Evolutionary conservation across 2,113 vertebrate genomes (phyloP), one percentile per base, ranked within the genome.

Genomic region (Patagioenas fasciata): DNA sequence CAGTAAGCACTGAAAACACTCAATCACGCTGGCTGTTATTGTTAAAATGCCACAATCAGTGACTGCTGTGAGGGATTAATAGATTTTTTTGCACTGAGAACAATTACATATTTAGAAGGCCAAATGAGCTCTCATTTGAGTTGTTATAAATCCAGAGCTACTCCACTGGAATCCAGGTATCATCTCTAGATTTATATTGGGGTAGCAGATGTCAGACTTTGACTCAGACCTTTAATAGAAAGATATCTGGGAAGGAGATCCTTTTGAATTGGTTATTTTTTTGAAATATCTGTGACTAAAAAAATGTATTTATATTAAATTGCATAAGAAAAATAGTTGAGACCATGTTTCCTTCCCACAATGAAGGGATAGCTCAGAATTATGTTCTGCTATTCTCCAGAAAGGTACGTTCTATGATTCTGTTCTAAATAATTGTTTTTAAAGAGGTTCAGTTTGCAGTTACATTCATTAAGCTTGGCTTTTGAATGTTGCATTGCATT

Each of bases 1-100:
- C 93, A 96, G 95, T 75, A 86, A 87, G 91, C 73, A 51, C 85
- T 82, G 91, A 94, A 92, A 92, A 91, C 80, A 92, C 50, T 95
- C 91, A 75, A 75, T 96, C 91, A 79, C 62, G 44, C 42, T 91
- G 80, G 36, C 48, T 93, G 77, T 91, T 93, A 89, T 93, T 96
- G 86, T 93, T 94, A 91, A 93, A 96, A 96, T 82, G 91, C 25
- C 70, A 74, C 61, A 81, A 93, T 93, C 83, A 79, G 84, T 92
- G 92, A 75, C 80, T 89, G 65, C 85, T 94, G 34, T 34, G 62
- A 94, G n/a, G 73, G 69, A 85, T 75, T 92, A 84, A 84, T 81
- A 91, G 89, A 62, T 34, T 90, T 80, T 71, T 95, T 92, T 88
- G 1, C 10, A 6, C 40, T 81, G 86, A 86, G 77, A 95, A 92